A percentile compares a stretch with the other conserved stretches of the same genome.
phyloP scores from a whole-genome alignment of 23 tunicate species.

The Trididemnum nubilum region DNA sequence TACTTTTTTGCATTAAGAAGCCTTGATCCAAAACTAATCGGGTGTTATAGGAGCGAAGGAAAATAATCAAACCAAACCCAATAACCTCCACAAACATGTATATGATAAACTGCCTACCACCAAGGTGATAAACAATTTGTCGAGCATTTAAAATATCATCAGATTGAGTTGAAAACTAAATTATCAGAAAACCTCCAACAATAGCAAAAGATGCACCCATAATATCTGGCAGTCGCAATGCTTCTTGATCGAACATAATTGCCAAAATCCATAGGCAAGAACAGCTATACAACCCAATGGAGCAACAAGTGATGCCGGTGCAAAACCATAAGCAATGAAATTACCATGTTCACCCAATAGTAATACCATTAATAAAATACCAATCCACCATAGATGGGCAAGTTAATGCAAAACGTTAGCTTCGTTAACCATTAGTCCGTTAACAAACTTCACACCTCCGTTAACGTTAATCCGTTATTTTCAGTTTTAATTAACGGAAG shows the following conservation, averaged over 20 bases:
- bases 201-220: constrained; percentile 71
- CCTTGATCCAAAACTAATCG: no score
- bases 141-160: constrained; percentile 47
- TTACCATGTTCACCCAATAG: constrained; percentile 87
- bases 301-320: constrained; percentile 93
- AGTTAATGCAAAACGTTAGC: no score
- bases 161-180: constrained; percentile 41
- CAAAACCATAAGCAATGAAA: constrained; percentile 91
- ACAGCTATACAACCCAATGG: constrained; percentile 85
- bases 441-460: no score
- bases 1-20: no score
- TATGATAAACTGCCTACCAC: constrained; percentile 64
- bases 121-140: constrained; percentile 41
- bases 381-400: constrained; percentile 99
- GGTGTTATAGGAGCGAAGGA: constrained; percentile 32
- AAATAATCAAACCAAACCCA: constrained; percentile 28
- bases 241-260: constrained; percentile 50
- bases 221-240: constrained; percentile 54
- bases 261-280: constrained; percentile 67
- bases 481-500: no score
- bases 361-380: constrained; percentile 75
- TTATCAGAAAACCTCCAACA: constrained; percentile 61
- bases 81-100: constrained; percentile 64
- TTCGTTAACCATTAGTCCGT: no score
- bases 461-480: no score